Base-by-base conservation (phyloP, 2,797 vertebrate species). In the Gastrophryne carolinensis region DNA sequence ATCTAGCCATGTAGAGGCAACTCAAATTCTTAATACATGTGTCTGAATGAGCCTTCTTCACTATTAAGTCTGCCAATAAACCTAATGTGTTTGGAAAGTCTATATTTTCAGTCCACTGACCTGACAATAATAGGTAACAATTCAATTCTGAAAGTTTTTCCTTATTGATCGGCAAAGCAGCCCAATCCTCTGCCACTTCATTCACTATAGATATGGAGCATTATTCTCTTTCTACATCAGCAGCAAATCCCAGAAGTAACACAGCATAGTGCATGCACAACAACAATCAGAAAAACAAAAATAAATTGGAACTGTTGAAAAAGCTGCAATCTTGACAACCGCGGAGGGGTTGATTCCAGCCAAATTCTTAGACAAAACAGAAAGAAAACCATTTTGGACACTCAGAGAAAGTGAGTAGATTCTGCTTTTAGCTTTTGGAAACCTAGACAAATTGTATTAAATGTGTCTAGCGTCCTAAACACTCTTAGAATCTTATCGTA, bases 391-490 rank as follows among this genome's bases (percentile, higher is more conserved):
- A 66, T 78, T 66, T 54, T 37, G 30, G n/a, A 35, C 23, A 72
- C 56, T 39, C 10, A 35, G 13, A 50, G 72, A 52, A 78, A 72
- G 41, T 52, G 24, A 41, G 50, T 64, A 41, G 21, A 39, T 39
- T 66, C 60, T 60, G 53, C 75, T 60, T 52, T 53, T 72, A 78
- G 68, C 24, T 37, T n/a, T 24, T 24, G 50, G 68, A 64, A 58
- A 72, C 60, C 68, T 52, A 52, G 68, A 66, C 61, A 60, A 58
- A 71, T 72, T 19, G 61, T 58, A 62, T 65, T 78, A 78, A 72
- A 78, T 78, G 68, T 58, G 61, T 72, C 75, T 78, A 52, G 30
- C 32, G 61, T 56, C 65, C 68, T 60, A 78, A 78, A 68, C 58
- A 60, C 75, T 72, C 53, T 39, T 64, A 39, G 32, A 39, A 58